Evolutionary conservation across 2,797 vertebrate species (phyloP), one percentile per base, ranked within the genome.

Genomic region (Epinephelus coioides): DNA sequence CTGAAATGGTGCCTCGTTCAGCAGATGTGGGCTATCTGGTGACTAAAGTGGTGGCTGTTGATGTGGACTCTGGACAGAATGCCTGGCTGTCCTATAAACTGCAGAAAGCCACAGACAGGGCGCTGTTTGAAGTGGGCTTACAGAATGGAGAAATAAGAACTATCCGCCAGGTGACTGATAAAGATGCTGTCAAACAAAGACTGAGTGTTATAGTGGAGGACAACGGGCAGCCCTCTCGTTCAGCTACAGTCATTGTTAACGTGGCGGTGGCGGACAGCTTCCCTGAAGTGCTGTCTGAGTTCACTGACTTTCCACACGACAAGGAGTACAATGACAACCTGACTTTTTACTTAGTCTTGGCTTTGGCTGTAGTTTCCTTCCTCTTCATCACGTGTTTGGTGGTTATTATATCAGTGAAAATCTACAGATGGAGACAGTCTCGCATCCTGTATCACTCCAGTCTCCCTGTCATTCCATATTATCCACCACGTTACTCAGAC

Each of bases 41-140:
- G 27, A 96, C 95, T 82, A 97, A 97, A 94, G 82, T 97, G 75
- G 95, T 96, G 78, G 96, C 96, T 8, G 95, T 96, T 43, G 96
- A 97, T 88, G 88, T 90, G 79, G 96, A 96, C 87, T 95, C 95
- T 3, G 95, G 96, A 82, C 95, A 95, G 84, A 96, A 96, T 60
- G 94, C 95, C 76, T 96, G 95, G 94, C 94, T 96, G 60, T 95
- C 94, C 46, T 96, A 96, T 90, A 94, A 95, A 89, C 92, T 96
- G 17, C 66, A 82, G 69, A 73, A 61, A 75, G 72, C 50, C 65
- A 54, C 65, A 18, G 50, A 68, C 50, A 68, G 65, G 65, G 50
- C 65, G 50, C 65, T 68, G 65, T 68, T 68, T 68, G 65, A 68
- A 68, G 65, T 68, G 65, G 65, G 65, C 50, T 54, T 54, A 54